Base-by-base conservation (phyloP, 2,797 vertebrate species). In the Ispidina picta region DNA sequence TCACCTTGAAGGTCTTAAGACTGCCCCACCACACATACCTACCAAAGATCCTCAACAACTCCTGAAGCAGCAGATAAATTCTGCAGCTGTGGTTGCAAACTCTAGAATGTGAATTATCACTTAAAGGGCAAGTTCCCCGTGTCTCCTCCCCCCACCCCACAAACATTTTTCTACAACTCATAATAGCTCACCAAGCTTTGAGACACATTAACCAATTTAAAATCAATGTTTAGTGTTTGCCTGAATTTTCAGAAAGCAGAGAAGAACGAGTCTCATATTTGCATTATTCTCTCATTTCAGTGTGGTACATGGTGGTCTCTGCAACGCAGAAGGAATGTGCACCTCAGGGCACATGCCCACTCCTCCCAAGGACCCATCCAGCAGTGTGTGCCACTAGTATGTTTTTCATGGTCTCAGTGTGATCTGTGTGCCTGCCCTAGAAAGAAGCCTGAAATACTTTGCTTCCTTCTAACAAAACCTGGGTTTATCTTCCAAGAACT, bases 401-500 rank as follows among this genome's bases (percentile, higher is more conserved):
- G 29, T 29, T 84, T 46, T 80, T 69, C 58, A 35, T 26, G 54
- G 82, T 71, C 86, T 65, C 68, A 78, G 46, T 2, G 1, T 5
- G 20, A 88, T 51, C 46, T 18, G 20, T 43, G 59, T 8, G 6
- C 17, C 20, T 52, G 18, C 59, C 71, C 71, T 58, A 58, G 60
- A 79, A 82, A 84, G 60, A 56, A 76, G 52, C 23, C 58, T 80
- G 58, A 81, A 88, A 84, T 49, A 23, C 28, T 64, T 62, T 74
- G 41, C 51, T 43, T 86, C 37, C 31, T 88, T 86, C 60, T 91
- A 92, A 84, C 31, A 92, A 93, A 94, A 82, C 66, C 49, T 73
- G 41, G 37, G 63, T 92, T 80, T 74, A 79, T 75, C 86, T 74
- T 86, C 86, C 81, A 90, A 84, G 44, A 86, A 88, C 41, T 95